Percentiles rank a stretch among this genome's conserved stretches.
phyloP scores from a whole-genome alignment of 2,888 invertebrate species.

The Mycalesis mineus region DNA sequence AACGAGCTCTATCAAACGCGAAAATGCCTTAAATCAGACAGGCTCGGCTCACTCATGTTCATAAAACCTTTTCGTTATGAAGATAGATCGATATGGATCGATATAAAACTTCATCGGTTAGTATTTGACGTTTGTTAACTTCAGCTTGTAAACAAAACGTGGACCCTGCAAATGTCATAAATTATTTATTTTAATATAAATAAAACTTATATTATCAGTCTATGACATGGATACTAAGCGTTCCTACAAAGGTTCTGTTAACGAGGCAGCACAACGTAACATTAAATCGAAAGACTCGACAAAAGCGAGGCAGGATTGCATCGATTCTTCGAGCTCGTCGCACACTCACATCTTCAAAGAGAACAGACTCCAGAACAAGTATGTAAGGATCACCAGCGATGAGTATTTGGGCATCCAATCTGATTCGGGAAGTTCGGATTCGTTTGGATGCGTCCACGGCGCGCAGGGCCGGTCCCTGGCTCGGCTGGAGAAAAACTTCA shows the following conservation, averaged over 20 bases:
- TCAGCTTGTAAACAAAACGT: no score
- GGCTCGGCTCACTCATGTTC: no score
- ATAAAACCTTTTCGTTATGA: no score
- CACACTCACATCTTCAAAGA: slow-evolving; percentile 52
- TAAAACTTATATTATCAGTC: no score
- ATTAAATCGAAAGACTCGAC: slow-evolving; percentile 19
- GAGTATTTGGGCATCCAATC: slow-evolving; percentile 47
- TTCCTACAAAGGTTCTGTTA: slow-evolving; percentile 26
- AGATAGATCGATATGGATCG: no score
- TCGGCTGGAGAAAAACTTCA: slow-evolving; percentile 46
- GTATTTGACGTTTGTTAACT: no score
- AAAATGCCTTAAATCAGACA: no score
- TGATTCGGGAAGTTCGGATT: slow-evolving; percentile 49
- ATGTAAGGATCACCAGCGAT: slow-evolving; percentile 42
- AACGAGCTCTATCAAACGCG: no score
- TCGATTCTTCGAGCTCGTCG: slow-evolving; percentile 39
- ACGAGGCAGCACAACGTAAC: neutral
- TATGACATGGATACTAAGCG: slow-evolving; percentile 34
- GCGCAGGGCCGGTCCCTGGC: slow-evolving; percentile 47
- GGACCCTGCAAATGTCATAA: no score
- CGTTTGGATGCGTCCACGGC: slow-evolving; percentile 51
- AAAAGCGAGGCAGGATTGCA: slow-evolving; percentile 37
- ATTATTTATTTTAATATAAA: no score
- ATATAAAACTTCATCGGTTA: no score
- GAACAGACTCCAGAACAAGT: slow-evolving; percentile 33